These are phyloP conservation scores for Brachypterus glaber DNA, from an alignment of 2,888 invertebrate genomes.

Conservation along the genomic window DNA sequence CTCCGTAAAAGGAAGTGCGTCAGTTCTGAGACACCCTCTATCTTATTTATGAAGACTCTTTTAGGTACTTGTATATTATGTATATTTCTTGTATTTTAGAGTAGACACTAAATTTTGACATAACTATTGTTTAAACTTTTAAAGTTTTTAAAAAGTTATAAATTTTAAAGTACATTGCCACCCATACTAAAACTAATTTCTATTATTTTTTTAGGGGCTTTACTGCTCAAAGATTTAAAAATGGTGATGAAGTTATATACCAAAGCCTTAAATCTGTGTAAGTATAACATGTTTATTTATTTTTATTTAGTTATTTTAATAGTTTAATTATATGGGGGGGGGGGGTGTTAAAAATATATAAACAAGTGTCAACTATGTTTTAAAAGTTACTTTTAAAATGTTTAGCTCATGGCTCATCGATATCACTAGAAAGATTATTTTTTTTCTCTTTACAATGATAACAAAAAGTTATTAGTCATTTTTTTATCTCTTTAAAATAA, in stretches of 20 bases:
- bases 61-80: too few relatives aligned
- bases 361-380: not conserved
- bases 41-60: too few relatives aligned
- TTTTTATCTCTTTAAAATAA: too few relatives aligned
- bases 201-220: conserved; percentile 61
- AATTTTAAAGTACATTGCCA: conserved; percentile 8
- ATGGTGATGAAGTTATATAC: conserved; percentile 74
- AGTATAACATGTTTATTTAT: conserved; percentile 40
- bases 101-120: too few relatives aligned
- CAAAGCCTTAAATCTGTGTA: conserved; percentile 73
- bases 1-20: too few relatives aligned
- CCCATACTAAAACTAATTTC: conserved; percentile 2
- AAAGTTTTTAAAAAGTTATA: conserved; percentile 8
- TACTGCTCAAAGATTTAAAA: conserved; percentile 55
- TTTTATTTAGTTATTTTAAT: not conserved
- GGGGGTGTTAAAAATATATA: not conserved
- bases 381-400: too few relatives aligned
- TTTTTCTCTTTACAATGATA: too few relatives aligned
- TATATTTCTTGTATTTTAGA: too few relatives aligned
- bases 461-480: too few relatives aligned
- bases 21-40: too few relatives aligned
- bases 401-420: too few relatives aligned
- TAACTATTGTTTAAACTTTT: conserved; percentile 12
- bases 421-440: too few relatives aligned
- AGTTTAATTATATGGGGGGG: not conserved